Base-by-base conservation (phyloP, 1,140 invertebrate genomes). In the Pectinophora gossypiella region DNA sequence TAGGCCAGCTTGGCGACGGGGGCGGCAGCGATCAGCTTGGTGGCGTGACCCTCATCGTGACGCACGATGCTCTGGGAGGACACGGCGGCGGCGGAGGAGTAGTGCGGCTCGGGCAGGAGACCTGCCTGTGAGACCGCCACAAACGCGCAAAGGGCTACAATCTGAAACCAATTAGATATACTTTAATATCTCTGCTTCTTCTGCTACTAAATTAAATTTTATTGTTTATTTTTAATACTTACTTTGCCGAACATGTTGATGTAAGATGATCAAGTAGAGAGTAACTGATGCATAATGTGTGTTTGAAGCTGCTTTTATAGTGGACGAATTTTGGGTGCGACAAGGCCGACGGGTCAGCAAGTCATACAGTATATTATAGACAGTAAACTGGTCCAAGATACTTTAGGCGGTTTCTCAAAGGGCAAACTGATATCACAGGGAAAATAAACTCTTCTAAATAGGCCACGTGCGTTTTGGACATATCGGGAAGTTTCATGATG, bases 61-160 rank as follows among this genome's bases (percentile, higher is more conserved):
- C 57, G 67, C 15, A 64, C 54, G 40, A 74, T 64, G 45, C 48
- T 68, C 54, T 76, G 72, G 16, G 62, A 73, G 38, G 64, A 66
- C 20, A 68, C 63, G 35, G 67, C 64, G 9, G 53, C 57, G 3
- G 63, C 64, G 1, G 59, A 48, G 19, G 64, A 61, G 45, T 68
- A 65, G 58, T 68, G 62, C 6, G 54, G 59, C 36, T 57, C 42
- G 46, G 62, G 53, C 52, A 68, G 61, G 43, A 68, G 47, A 18
- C 62, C 66, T 38, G 59, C 66, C 42, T 54, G 52, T 36, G 54
- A 52, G 9, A 54, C 60, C 21, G 57, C 64, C 58, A 66, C 18
- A 12, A 70, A n/a, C 43, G 58, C 58, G 54, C 58, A 47, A 5
- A 67, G 22, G 9, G 53, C 57, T 5, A 67, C 15, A n/a, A 67